A percentile compares a stretch with the other conserved stretches of the same genome.
Conservation (phyloP, 2,888 invertebrate species). For the Lithophane socia region DNA sequence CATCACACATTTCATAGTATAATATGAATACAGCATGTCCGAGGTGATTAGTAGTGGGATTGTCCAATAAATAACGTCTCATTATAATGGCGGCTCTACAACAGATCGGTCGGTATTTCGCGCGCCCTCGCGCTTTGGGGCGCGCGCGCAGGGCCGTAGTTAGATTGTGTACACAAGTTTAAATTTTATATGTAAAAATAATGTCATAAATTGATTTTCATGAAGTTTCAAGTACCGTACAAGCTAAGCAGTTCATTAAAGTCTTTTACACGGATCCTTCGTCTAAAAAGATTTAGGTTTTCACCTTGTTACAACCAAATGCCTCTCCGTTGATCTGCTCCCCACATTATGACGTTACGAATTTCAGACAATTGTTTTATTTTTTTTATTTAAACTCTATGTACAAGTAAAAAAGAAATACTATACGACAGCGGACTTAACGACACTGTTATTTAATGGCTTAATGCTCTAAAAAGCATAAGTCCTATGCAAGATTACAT, state of each 20-base stretch:
- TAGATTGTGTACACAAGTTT: constrained; percentile 12
- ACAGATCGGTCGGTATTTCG: constrained; percentile 83
- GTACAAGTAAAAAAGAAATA: too few relatives aligned
- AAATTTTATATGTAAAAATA: background rate
- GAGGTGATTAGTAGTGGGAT: constrained; percentile 82
- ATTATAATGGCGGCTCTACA: constrained; percentile 83
- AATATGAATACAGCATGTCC: constrained; percentile 65
- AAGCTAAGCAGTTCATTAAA: too few relatives aligned
- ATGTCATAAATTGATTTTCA: too few relatives aligned
- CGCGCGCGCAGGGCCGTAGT: constrained; percentile 74
- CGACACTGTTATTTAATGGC: too few relatives aligned
- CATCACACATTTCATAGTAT: constrained; percentile 29
- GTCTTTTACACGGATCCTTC: too few relatives aligned
- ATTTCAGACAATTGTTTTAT: too few relatives aligned
- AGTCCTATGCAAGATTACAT: background rate
- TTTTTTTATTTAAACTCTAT: too few relatives aligned
- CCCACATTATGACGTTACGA: too few relatives aligned
- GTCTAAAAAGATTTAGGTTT: too few relatives aligned
- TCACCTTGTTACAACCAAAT: background rate
- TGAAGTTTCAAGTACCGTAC: too few relatives aligned
- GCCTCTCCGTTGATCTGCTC: too few relatives aligned
- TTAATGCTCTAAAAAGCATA: background rate
- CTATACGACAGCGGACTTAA: too few relatives aligned
- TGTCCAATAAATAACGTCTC: constrained; percentile 88
- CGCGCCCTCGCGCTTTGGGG: constrained; percentile 74